A percentile compares a stretch with the other conserved stretches of the same genome.
Evolutionary conservation across 1,140 invertebrate genomes (phyloP).

Genomic region (Hylaeus volcanicus): DNA sequence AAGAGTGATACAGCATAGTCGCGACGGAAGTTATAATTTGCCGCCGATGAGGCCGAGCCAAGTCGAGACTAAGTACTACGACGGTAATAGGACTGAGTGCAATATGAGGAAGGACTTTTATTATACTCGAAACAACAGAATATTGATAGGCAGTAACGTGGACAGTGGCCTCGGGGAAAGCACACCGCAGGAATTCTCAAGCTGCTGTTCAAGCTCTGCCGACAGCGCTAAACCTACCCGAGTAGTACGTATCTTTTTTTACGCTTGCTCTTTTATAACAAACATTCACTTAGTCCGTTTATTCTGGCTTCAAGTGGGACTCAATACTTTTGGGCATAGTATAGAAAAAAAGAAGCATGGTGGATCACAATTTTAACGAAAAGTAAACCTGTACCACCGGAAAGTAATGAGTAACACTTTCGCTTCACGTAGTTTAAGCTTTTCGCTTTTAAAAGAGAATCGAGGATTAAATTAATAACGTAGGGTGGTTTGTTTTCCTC

Average conservation of each 20-base stretch:
- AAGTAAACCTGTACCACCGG: background rate
- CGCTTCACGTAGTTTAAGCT: constrained; percentile 40
- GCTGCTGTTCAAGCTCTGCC: constrained; percentile 79
- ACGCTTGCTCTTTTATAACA: constrained; percentile 54
- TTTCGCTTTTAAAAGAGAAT: constrained; percentile 38
- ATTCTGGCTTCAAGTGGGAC: constrained; percentile 13
- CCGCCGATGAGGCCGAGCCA: constrained; percentile 69
- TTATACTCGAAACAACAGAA: constrained; percentile 76
- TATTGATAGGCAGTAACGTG: constrained; percentile 76
- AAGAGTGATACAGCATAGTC: constrained; percentile 74
- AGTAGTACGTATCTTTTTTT: constrained; percentile 73
- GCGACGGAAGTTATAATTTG: constrained; percentile 77
- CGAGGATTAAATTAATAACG: background rate
- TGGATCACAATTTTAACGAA: background rate
- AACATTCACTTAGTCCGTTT: background rate
- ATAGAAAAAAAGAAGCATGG: background rate
- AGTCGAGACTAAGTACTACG: constrained; percentile 70
- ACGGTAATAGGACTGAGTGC: constrained; percentile 71
- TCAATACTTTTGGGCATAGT: constrained; percentile 11
- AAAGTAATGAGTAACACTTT: constrained; percentile 39
- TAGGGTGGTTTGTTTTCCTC: too few relatives aligned
- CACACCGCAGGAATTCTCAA: constrained; percentile 80
- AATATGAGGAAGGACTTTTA: constrained; percentile 75
- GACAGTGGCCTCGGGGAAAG: constrained; percentile 80
- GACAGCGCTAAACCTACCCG: constrained; percentile 78